Conservation (phyloP, 2,113 vertebrate species). For the Toxotes jaculatrix region DNA sequence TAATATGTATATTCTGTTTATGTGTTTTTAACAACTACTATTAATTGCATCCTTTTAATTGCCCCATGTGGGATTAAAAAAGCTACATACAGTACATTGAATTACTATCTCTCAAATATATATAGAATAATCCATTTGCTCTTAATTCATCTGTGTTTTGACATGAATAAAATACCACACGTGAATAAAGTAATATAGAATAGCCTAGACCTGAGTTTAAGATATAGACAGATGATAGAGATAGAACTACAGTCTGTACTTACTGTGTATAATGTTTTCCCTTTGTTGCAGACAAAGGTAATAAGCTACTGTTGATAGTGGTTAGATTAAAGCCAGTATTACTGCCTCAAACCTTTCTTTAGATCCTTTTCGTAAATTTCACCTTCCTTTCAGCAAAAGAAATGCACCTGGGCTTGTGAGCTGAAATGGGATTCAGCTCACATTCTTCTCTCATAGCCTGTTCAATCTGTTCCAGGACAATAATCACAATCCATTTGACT, state of each 20-base stretch:
- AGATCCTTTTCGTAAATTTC: slow-evolving; percentile 73
- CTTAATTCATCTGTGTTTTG: slow-evolving; percentile 11
- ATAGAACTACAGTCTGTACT: not conserved
- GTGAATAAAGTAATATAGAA: not conserved
- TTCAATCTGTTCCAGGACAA: slow-evolving; percentile 94
- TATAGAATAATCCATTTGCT: not conserved
- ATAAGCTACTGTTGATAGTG: slow-evolving; percentile 49
- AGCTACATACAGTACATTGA: not conserved
- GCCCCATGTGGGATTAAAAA: not conserved
- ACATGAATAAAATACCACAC: not conserved
- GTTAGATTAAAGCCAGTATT: slow-evolving; percentile 57
- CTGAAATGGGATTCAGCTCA: slow-evolving; percentile 90
- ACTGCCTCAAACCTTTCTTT: slow-evolving; percentile 55
- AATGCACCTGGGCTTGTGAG: slow-evolving; percentile 84
- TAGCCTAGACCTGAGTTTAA: not conserved
- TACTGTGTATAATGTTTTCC: slow-evolving; percentile 28
- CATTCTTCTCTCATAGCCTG: slow-evolving; percentile 87
- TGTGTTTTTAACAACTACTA: not conserved
- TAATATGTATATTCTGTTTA: not conserved
- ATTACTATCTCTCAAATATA: not conserved
- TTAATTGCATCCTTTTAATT: slow-evolving; percentile 11
- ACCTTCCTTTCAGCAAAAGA: slow-evolving; percentile 70
- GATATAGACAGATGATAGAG: slow-evolving; percentile 1
- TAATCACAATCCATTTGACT: slow-evolving; percentile 93
- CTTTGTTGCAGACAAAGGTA: slow-evolving; percentile 51